Base-by-base conservation (phyloP, 2,113 vertebrate species). In the Scophthalmus maximus region DNA sequence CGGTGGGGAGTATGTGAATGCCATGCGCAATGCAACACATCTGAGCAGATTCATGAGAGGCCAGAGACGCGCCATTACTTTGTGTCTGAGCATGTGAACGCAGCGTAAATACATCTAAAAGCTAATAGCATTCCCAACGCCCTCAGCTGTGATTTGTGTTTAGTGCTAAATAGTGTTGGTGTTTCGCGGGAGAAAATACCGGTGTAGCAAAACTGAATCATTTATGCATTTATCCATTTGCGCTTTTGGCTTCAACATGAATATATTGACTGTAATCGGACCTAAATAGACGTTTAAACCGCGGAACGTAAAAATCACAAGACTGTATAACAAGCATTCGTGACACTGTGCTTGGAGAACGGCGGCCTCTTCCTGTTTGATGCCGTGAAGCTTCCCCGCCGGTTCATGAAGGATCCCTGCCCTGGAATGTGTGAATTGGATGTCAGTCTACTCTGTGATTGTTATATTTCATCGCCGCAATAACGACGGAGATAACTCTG, bases 401-500 rank as follows among this genome's bases (percentile, higher is more conserved):
- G n/a, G n/a, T n/a, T n/a, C n/a, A n/a, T n/a, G 17, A 46, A 46
- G n/a, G 42, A 46, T 46, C 42, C 42, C n/a, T n/a, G n/a, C 7
- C 7, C 18, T 2, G 4, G 17, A 40, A 40, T 38, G 17, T 17
- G 5, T 40, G n/a, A n/a, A 17, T 40, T 40, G 36, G 36, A 40
- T 6, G 14, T 6, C 36, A 57, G 49, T n/a, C 8, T 68, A 29
- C 22, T 47, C 23, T 40, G 46, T 25, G 26, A 61, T 57, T 68
- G 25, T 29, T 60, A 56, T 47, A 65, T 77, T 51, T 68, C 12
- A 10, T 66, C 18, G 53, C 15, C 50, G 32, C 42, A 59, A 22
- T 27, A 72, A 56, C 18, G 18, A 53, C 42, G n/a, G 29, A 59
- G 20, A 25, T 3, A 0, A 52, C 8, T 67, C 14, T 38, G 22